A percentile compares a stretch with the other conserved stretches of the same genome.
These are phyloP conservation scores for Physella acuta DNA, from an alignment of 1,140 invertebrate genomes.

Conservation along the genomic window DNA sequence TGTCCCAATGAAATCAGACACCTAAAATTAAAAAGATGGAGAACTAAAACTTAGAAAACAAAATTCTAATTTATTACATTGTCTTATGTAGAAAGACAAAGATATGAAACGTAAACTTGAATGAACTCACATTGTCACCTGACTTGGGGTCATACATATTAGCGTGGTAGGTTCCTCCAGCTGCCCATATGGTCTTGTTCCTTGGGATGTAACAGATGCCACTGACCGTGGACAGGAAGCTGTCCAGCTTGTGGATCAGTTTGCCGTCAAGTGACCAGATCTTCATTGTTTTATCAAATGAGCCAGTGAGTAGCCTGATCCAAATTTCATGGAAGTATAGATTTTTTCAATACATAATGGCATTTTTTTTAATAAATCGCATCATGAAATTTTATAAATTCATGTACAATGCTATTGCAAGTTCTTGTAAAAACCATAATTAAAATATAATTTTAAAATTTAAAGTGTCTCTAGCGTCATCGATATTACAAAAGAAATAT, in stretches of 20 bases:
- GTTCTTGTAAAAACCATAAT: too few relatives aligned
- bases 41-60: neutral
- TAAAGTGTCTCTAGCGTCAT: too few relatives aligned
- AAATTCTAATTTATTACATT: neutral
- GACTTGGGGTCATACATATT: slow-evolving; percentile 58
- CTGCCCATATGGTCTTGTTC: slow-evolving; percentile 57
- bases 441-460: too few relatives aligned
- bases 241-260: slow-evolving; percentile 55
- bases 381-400: too few relatives aligned
- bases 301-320: slow-evolving; percentile 60
- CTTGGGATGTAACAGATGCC: slow-evolving; percentile 58
- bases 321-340: slow-evolving; percentile 14
- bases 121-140: slow-evolving; percentile 56
- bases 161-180: slow-evolving; percentile 52
- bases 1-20: slow-evolving; percentile 59
- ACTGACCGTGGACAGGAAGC: slow-evolving; percentile 53
- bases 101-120: neutral
- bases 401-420: too few relatives aligned
- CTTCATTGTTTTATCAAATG: slow-evolving; percentile 60
- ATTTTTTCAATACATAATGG: neutral
- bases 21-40: slow-evolving; percentile 31
- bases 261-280: slow-evolving; percentile 60
- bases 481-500: too few relatives aligned
- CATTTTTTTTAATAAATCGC: too few relatives aligned
- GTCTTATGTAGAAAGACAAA: neutral